phyloP scores from a whole-genome alignment of 1,140 invertebrate genomes.

The Hyphantria cunea region DNA sequence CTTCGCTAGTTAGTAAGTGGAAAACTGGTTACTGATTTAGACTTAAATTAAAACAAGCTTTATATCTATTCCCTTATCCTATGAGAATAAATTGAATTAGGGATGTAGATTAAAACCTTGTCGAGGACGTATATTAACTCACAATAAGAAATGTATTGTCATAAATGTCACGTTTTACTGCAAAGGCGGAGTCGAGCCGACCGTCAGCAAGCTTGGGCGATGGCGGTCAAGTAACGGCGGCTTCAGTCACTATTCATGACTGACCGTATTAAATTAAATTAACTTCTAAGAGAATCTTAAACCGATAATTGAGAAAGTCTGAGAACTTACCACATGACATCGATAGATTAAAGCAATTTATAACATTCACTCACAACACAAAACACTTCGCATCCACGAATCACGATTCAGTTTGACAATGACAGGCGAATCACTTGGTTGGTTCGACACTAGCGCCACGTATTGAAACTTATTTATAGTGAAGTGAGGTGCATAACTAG shows the following conservation, averaged over 20 bases:
- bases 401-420: slow-evolving; percentile 53
- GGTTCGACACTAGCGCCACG: slow-evolving; percentile 60
- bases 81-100: slow-evolving; percentile 19
- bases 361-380: slow-evolving; percentile 73
- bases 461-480: slow-evolving; percentile 43
- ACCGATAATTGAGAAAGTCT: too few relatives aligned
- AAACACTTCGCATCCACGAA: slow-evolving; percentile 76
- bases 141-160: slow-evolving; percentile 29
- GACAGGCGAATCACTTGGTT: slow-evolving; percentile 39
- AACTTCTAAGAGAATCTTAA: too few relatives aligned
- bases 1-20: slow-evolving; percentile 24
- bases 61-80: slow-evolving; percentile 8
- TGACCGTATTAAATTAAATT: too few relatives aligned
- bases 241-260: slow-evolving; percentile 16
- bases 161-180: slow-evolving; percentile 39
- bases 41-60: slow-evolving; percentile 38
- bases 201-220: slow-evolving; percentile 72
- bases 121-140: slow-evolving; percentile 4
- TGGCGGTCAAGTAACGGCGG: slow-evolving; percentile 77
- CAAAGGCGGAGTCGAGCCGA: slow-evolving; percentile 62
- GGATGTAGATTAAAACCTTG: not conserved
- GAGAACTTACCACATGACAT: slow-evolving; percentile 73
- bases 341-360: slow-evolving; percentile 53
- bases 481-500: slow-evolving; percentile 29
- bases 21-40: slow-evolving; percentile 44